phyloP scores from a whole-genome alignment of 1,140 invertebrate species.

The Patella vulgata region DNA sequence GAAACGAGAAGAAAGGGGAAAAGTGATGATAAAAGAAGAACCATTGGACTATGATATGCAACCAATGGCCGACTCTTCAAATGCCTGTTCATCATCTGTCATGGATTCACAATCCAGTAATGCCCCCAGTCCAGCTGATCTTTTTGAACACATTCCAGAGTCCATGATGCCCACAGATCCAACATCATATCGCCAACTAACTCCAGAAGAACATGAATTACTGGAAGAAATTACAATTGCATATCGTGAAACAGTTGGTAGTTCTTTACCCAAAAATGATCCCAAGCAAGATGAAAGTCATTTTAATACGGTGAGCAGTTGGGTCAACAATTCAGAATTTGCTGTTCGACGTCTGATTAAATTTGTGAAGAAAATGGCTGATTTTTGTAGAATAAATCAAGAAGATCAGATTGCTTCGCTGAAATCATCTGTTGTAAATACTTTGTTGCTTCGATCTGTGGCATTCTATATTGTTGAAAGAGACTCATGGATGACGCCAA shows the following conservation, averaged over 20 bases:
- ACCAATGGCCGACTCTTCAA: no score
- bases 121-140: no score
- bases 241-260: constrained; percentile 36
- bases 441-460: constrained; percentile 10
- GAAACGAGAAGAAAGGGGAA: no score
- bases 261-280: constrained; percentile 15
- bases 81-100: no score
- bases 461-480: constrained; percentile 38
- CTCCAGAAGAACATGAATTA: constrained; percentile 30
- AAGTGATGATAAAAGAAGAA: no score
- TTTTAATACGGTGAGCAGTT: no score
- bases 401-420: constrained; percentile 23
- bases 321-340: constrained; percentile 19
- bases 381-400: constrained; percentile 13
- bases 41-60: no score
- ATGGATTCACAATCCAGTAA: no score
- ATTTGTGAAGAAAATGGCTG: constrained; percentile 19
- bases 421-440: constrained; percentile 19
- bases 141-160: constrained; percentile 12
- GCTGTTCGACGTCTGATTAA: constrained; percentile 16
- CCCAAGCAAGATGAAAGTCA: background rate
- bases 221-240: constrained; percentile 32
- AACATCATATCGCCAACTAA: constrained; percentile 29
- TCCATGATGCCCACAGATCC: constrained; percentile 31
- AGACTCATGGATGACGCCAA: constrained; percentile 53